Evolutionary conservation across 2,113 vertebrate genomes (phyloP), one percentile per base, ranked within the genome.

Genomic region (Oncorhynchus gorbuscha): DNA sequence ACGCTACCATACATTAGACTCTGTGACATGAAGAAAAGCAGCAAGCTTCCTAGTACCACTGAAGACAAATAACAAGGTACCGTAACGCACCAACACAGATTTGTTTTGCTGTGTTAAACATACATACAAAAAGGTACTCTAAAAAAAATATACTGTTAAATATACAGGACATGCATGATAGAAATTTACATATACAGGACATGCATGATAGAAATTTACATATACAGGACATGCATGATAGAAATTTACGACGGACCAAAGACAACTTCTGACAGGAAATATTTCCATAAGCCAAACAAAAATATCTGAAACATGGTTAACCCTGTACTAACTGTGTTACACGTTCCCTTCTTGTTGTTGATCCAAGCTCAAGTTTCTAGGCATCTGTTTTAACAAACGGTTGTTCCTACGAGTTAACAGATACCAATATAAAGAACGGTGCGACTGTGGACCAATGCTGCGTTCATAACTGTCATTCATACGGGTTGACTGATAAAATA

Each of bases 141-240:
- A 82, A 73, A 91, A 90, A 45, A 35, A 2, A 89, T 86, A 86
- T 77, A 83, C 73, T 48, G 80, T 90, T 89, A 87, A 90, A 89
- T 87, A 86, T 79, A 82, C 75, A 85, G 82, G 58, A 89, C 78
- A 82, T 84, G 78, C 80, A 86, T 70, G 71, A 84, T 82, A 81
- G 81, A 91, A 90, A 89, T 35, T 0, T 80, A 89, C 79, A 89
- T 87, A 86, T 79, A 82, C 75, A 85, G 82, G 58, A 89, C 78
- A 82, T 84, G 78, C 80, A 86, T 70, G 71, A 84, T 82, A 81
- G 81, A 91, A 90, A 89, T 35, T 0, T 80, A 24, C 24, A 89
- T 87, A 86, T 79, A 81, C 75, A 85, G 82, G 51, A 89, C 78
- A 82, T 84, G 78, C 80, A 86, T 70, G 71, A 84, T 82, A 81